Evolutionary conservation across 35 echinoderm and acorn worm species (phyloP), one percentile per base, ranked within the genome.

Genomic region (Nesometra sesokonis): DNA sequence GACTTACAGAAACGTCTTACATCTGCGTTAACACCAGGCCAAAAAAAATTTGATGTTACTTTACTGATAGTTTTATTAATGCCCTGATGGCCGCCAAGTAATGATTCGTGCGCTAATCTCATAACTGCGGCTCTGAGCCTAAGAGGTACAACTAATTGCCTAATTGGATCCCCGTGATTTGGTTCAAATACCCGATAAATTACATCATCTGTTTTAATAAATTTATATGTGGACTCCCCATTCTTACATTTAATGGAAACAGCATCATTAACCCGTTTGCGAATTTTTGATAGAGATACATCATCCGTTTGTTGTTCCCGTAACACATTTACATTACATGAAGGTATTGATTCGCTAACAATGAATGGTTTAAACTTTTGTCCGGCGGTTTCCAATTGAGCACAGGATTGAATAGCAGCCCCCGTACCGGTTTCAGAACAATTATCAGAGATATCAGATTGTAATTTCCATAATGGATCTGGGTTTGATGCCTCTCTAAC

Each of bases 41-140:
- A 83, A 36, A 83, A 83, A n/a, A 83, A 83, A 83, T 38, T n/a
- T 83, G 23, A 77, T 31, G 78, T 46, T 33, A 91, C 78, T 77
- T 91, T 94, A 32, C 31, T 32, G 27, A 30, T 30, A 30, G 80
- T 82, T 34, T 5, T 33, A 8, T 82, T 82, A 37, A 33, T 33
- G 27, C 86, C 86, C 0, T 37, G 35, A 37, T 80, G 37, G 5
- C 77, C 78, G 21, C 86, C 77, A 0, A 87, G 77, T 80, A 87
- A 37, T 30, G 86, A 87, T 76, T 87, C 77, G 67, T 80, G 36
- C 13, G 86, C 76, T n/a, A n/a, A n/a, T n/a, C n/a, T n/a, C 0
- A 87, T 57, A 34, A 87, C 76, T 80, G 37, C 31, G 19, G 32
- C 35, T 29, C 35, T 37, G 29, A 37, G 31, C 32, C 76, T 77